A percentile compares a stretch with the other conserved stretches of the same genome.
phyloP scores from a whole-genome alignment of 2,113 vertebrate genomes.

The Scopus umbretta region DNA sequence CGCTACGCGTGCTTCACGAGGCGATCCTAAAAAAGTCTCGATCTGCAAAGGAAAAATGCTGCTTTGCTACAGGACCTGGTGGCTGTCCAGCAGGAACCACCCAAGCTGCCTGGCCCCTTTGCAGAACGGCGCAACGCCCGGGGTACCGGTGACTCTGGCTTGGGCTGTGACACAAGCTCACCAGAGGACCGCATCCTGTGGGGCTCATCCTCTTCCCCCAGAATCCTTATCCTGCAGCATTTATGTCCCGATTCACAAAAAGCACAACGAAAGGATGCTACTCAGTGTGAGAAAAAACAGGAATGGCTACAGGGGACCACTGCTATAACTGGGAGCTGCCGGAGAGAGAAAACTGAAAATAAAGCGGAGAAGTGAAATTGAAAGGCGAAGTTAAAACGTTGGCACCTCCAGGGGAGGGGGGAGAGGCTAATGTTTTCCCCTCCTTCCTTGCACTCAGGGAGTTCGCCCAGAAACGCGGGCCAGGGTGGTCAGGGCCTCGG shows the following conservation, averaged over 20 bases:
- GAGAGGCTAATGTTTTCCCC: background rate
- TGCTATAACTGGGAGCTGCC: background rate
- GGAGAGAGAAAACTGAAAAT: background rate
- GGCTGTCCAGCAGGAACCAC: background rate
- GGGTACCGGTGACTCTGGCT: background rate
- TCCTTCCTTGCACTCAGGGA: background rate
- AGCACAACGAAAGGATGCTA: background rate
- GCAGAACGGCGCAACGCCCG: background rate
- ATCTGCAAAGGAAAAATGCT: background rate
- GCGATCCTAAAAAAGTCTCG: background rate
- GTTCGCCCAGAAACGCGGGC: rapidly evolving
- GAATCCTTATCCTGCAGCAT: background rate
- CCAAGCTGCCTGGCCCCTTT: background rate
- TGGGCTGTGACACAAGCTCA: background rate
- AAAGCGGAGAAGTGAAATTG: background rate
- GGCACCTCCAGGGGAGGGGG: background rate
- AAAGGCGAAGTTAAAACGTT: background rate
- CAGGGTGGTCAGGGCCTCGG: background rate
- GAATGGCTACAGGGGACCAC: background rate
- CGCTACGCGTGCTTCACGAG: rapidly evolving
- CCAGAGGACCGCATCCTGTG: rapidly evolving
- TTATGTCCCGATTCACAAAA: background rate
- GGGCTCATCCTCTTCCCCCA: background rate
- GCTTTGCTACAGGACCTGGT: background rate
- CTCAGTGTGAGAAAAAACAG: background rate